Evolutionary conservation across 2,113 vertebrate species (phyloP), one percentile per base, ranked within the genome.

Genomic region (Chascanopsetta lugubris): DNA sequence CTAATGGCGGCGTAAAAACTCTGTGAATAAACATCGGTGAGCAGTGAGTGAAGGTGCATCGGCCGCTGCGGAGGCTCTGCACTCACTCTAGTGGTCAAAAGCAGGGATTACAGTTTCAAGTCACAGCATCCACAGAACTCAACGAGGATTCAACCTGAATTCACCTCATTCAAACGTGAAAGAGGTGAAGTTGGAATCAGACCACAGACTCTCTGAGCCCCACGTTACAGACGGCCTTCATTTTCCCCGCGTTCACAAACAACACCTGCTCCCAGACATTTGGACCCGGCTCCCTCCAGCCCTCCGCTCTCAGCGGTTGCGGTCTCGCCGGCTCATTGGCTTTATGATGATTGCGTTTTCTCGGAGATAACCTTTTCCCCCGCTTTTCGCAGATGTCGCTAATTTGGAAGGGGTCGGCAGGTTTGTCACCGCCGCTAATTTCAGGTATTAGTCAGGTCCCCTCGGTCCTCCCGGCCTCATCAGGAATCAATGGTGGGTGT

Each of bases 341-440:
- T 80, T 82, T 64, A 75, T 78, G 75, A 75, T 61, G 68, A 77
- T 82, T 61, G 51, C 29, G 54, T 43, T 85, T 67, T 77, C 51
- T 36, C n/a, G n/a, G 49, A 69, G 45, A 80, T 83, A 25, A 74
- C 57, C 62, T 75, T 68, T 79, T 51, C 69, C 54, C 61, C 54
- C 61, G 21, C 68, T 69, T 78, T 69, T 42, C 55, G 63, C 83
- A 85, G 85, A 83, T 82, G 78, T 72, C 75, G 46, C 66, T 80
- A 57, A 73, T 82, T 85, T 68, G 25, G 32, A 15, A 49, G 25
- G 51, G 55, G 42, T 24, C 26, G 57, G 46, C 46, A 42, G 53
- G 56, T 71, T 71, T 46, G 51, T 32, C 18, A 22, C 24, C 43
- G 4, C 7, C 1, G 3, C 22, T 54, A 18, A 34, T 82, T 50